A percentile compares a stretch with the other conserved stretches of the same genome.
Evolutionary conservation across 2,888 invertebrate genomes (phyloP).

Genomic region (Agonopterix heracliana): DNA sequence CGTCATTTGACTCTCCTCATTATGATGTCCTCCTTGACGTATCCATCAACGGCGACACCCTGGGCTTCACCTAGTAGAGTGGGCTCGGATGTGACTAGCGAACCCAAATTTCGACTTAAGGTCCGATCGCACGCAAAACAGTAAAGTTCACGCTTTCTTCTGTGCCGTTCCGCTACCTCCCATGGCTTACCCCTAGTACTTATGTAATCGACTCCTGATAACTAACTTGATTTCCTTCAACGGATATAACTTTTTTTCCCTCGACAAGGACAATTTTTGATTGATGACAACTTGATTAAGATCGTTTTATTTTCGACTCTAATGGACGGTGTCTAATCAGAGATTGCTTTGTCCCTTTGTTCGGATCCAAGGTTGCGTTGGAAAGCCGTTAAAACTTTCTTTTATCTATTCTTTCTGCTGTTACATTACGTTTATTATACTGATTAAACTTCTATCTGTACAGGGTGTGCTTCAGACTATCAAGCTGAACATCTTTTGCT

Average conservation of each 20-base stretch:
- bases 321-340: conserved; percentile 16
- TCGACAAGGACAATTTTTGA: conserved; percentile 36
- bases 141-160: neutral
- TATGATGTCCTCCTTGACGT: too few relatives aligned
- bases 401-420: neutral
- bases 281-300: conserved; percentile 42
- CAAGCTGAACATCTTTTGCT: too few relatives aligned
- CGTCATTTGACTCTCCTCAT: too few relatives aligned
- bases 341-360: neutral
- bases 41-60: too few relatives aligned
- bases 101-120: too few relatives aligned
- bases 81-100: too few relatives aligned
- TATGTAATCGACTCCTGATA: conserved; percentile 28
- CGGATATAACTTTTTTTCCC: conserved; percentile 41
- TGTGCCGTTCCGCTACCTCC: neutral
- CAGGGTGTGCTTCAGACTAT: too few relatives aligned
- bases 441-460: conserved; percentile 7
- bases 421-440: neutral
- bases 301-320: conserved; percentile 23
- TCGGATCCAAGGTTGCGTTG: neutral
- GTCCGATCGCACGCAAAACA: too few relatives aligned
- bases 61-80: too few relatives aligned
- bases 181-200: neutral
- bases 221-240: conserved; percentile 40
- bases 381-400: neutral